phyloP scores from a whole-genome alignment of 2,797 vertebrate species.

The Pseudochirops cupreus region DNA sequence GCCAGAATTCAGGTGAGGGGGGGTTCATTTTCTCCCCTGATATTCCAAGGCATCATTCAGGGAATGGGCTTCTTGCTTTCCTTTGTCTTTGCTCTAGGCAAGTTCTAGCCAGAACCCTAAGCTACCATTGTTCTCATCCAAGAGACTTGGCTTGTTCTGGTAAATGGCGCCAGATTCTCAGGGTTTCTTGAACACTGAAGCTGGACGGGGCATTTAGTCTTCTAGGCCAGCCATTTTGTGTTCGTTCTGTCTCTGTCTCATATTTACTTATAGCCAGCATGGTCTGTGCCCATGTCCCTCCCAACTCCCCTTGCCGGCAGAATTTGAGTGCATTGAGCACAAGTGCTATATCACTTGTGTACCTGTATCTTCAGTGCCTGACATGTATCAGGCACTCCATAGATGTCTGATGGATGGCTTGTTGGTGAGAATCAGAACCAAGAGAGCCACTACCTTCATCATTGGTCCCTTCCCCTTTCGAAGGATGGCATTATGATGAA shows the following conservation, averaged over 20 bases:
- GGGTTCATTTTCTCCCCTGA: background rate
- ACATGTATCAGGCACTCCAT: background rate
- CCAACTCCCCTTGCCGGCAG: no score
- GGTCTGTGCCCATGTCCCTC: background rate
- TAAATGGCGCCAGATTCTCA: background rate
- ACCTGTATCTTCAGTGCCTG: background rate
- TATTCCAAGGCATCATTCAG: background rate
- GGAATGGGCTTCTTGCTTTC: background rate
- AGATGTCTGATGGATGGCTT: background rate
- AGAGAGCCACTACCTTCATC: background rate
- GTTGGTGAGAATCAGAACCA: background rate
- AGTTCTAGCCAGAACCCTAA: background rate
- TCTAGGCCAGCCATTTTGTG: background rate
- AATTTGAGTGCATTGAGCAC: background rate
- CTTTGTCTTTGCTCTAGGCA: background rate
- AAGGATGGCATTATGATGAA: background rate
- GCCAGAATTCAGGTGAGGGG: background rate
- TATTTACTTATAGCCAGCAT: background rate
- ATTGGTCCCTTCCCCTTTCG: background rate
- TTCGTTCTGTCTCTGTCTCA: background rate
- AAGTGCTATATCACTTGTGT: background rate
- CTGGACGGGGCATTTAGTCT: background rate
- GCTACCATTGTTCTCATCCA: background rate
- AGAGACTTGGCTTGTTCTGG: background rate
- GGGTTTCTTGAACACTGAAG: background rate